A percentile compares a stretch with the other conserved stretches of the same genome.
Conservation (phyloP, 2,113 vertebrate species). For the Alethe diademata region DNA sequence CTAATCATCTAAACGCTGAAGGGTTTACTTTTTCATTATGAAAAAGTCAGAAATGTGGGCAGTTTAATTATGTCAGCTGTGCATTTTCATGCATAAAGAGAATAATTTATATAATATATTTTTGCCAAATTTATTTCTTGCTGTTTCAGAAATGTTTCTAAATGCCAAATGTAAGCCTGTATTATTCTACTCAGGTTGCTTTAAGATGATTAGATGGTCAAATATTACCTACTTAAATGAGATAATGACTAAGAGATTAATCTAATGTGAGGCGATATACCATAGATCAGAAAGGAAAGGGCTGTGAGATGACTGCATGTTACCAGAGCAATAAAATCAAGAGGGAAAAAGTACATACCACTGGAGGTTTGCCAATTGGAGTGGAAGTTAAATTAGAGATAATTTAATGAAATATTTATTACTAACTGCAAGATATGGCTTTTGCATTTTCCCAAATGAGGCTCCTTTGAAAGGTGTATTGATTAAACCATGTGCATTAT, state of each 20-base stretch:
- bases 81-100: not conserved
- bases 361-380: not conserved
- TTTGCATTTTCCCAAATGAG: conserved; percentile 32
- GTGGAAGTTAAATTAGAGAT: conserved; percentile 28
- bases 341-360: not conserved
- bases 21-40: conserved; percentile 28
- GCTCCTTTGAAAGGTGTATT: not conserved
- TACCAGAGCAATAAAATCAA: conserved; percentile 28
- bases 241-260: conserved; percentile 15
- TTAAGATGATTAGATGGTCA: conserved; percentile 36
- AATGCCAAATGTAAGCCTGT: not conserved
- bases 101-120: conserved; percentile 2
- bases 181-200: not conserved
- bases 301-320: not conserved
- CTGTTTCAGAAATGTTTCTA: conserved; percentile 11
- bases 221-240: conserved; percentile 33
- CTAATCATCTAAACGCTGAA: conserved; percentile 21
- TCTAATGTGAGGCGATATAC: not conserved
- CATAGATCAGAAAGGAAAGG: conserved; percentile 21
- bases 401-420: conserved; percentile 60
- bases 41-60: not conserved
- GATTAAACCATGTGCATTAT: not conserved
- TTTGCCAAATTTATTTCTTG: not conserved
- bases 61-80: conserved; percentile 50
- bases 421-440: not conserved